Conservation (phyloP, 2,113 vertebrate genomes). For the Ptychochromis oligacanthus region DNA sequence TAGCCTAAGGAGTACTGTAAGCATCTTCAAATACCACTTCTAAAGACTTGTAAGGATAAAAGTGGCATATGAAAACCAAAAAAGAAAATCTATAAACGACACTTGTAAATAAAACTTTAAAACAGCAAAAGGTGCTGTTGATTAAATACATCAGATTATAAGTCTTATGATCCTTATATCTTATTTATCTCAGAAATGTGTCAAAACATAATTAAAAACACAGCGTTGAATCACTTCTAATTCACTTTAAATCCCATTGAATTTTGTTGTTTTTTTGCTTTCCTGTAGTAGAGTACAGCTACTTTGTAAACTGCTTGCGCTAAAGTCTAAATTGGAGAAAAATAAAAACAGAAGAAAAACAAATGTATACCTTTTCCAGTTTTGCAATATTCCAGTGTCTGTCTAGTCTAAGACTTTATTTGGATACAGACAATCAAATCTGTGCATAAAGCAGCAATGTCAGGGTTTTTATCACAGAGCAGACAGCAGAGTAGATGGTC, state of each 20-base stretch:
- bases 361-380: background rate
- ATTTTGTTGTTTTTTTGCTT: background rate
- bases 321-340: background rate
- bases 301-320: background rate
- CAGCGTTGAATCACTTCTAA: background rate
- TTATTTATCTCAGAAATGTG: background rate
- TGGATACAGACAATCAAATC: background rate
- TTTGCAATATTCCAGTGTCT: background rate
- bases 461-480: conserved; percentile 2
- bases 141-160: background rate
- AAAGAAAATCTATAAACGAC: too few species aligned
- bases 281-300: background rate
- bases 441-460: background rate
- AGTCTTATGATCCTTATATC: background rate
- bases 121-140: background rate
- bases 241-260: background rate
- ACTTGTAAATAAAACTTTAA: too few species aligned
- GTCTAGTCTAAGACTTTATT: background rate
- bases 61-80: too few species aligned
- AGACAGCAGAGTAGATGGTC: background rate
- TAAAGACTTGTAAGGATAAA: background rate
- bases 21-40: background rate
- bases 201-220: background rate
- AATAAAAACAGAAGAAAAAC: background rate
- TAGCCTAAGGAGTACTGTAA: background rate